Evolutionary conservation across 2,888 invertebrate species (phyloP), one percentile per base, ranked within the genome.

Genomic region (Microctonus hyperodae): DNA sequence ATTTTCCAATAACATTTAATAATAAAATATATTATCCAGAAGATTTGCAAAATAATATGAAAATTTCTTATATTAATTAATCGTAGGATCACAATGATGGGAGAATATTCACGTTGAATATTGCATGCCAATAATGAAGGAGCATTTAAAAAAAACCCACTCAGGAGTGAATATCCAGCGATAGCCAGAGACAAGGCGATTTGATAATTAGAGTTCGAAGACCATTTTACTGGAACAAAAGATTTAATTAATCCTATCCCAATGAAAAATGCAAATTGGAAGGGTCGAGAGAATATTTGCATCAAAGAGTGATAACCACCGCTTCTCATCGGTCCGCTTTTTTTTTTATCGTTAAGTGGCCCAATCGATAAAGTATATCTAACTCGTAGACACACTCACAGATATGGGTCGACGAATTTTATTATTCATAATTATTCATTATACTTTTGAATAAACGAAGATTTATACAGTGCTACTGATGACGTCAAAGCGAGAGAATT

Each of bases 181-280:
- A n/a, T n/a, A n/a, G n/a, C n/a, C n/a, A 37, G n/a, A 7, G 60
- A 25, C 25, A 13, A 48, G 33, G 40, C 51, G 28, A 61, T 51
- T 63, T 61, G 64, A 67, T 71, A 62, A 65, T 71, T 65, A 65
- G 55, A 69, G 60, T 62, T 70, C 62, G 50, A 68, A 61, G 53
- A 51, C 48, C 50, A 58, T 50, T 63, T 61, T 44, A 40, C 53
- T 58, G 51, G 22, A 51, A 62, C 61, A 53, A 62, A 59, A 65
- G 62, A 59, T 70, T 72, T 69, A 64, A 72, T 72, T 51, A 70
- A 70, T 69, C 59, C 55, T 37, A 44, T 67, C 69, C 61, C 67
- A 66, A 61, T 64, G 58, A 70, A 70, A 70, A 70, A 72, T 72
- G 71, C 61, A 64, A 64, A 64, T 64, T 58, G 13, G 20, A 35